Base-by-base conservation (phyloP, 2,888 invertebrate species). In the Sialis lutaria region DNA sequence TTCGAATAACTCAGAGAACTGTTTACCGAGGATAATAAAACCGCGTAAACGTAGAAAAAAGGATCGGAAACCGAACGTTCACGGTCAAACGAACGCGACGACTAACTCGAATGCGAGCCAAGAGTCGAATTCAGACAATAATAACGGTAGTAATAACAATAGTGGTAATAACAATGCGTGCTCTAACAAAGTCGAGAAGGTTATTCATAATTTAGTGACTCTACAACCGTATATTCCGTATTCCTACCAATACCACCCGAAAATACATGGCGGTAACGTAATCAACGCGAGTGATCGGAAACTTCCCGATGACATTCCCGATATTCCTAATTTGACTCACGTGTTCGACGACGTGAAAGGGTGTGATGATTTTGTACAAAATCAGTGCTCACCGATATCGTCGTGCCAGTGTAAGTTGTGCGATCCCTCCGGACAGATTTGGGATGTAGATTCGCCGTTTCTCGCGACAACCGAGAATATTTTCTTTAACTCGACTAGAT, bases 41-140 rank as follows among this genome's bases (percentile, higher is more conserved):
- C 89, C 89, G 6, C 70, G 90, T 44, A 90, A 90, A 62, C 75
- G 90, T 45, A 78, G 89, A 61, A 90, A 89, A 77, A 90, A 89
- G 66, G 89, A 89, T 62, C 73, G 87, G 55, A 85, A 87, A 65
- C 82, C 85, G 34, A 68, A 48, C 45, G 48, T 48, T 33, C 10
- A 12, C 5, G 6, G 12, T 43, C 41, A 34, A 33, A n/a, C n/a
- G 5, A 43, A 31, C 13, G n/a, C 31, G 10, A 9, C 30, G 6
- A n/a, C 6, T 10, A 33, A 43, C n/a, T 9, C 22, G 31, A 44
- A 33, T 7, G n/a, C 22, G 8, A n/a, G 12, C 5, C n/a, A 8
- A 2, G 35, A 33, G 1, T 37, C 37, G 7, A 37, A 7, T 10
- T 6, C 37, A 10, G 37, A n/a, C 37, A 12, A 12, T n/a, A 22